phyloP scores from a whole-genome alignment of 2,888 invertebrate species.

The Deilephila elpenor region DNA sequence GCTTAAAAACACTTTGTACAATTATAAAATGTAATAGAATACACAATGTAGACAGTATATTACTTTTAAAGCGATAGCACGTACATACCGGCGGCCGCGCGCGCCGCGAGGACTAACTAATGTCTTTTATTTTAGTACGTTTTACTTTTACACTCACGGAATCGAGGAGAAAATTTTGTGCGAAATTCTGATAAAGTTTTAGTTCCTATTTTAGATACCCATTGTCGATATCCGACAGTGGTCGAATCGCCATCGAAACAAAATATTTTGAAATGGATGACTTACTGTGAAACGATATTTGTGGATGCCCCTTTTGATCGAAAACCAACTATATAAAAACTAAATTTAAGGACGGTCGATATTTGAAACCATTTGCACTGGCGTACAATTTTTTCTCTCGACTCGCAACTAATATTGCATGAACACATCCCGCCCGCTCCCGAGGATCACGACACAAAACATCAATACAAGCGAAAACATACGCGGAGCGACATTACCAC shows the following conservation, averaged over 20 bases:
- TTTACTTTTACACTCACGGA: background rate
- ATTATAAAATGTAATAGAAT: slow-evolving; percentile 76
- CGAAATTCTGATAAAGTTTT: too few species aligned
- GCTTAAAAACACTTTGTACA: slow-evolving; percentile 83
- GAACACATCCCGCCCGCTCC: background rate
- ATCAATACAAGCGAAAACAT: slow-evolving; percentile 20
- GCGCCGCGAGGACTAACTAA: slow-evolving; percentile 49
- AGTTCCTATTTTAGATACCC: too few species aligned
- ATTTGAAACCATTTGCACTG: background rate
- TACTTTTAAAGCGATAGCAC: slow-evolving; percentile 71
- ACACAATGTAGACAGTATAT: slow-evolving; percentile 62
- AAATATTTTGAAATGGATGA: too few species aligned
- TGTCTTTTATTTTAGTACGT: slow-evolving; percentile 52
- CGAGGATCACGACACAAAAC: slow-evolving; percentile 8
- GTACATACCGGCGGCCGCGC: slow-evolving; percentile 47
- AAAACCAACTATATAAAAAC: background rate
- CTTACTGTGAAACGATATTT: too few species aligned
- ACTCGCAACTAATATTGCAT: slow-evolving; percentile 1
- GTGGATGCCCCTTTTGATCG: too few species aligned
- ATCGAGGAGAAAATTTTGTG: slow-evolving; percentile 3
- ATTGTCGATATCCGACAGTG: too few species aligned
- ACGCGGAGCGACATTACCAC: background rate
- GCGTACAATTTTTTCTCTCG: slow-evolving; percentile 6
- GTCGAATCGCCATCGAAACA: too few species aligned
- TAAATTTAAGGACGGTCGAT: background rate